Conservation (phyloP, 1,140 invertebrate species). For the Euwallacea fornicatus region DNA sequence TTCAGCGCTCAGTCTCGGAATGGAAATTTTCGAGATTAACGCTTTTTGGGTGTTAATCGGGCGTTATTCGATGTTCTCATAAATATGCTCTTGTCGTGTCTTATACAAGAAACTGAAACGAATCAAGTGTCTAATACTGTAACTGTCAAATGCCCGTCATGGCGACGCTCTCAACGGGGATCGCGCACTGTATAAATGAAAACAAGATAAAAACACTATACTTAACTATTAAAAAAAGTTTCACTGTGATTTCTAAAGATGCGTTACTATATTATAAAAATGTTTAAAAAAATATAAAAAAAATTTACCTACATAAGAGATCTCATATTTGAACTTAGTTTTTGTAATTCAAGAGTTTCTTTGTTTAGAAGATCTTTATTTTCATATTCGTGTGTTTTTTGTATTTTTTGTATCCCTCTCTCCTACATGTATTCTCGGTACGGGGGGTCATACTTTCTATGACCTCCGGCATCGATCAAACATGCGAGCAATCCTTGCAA, state of each 20-base stretch:
- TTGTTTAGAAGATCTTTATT: slow-evolving; percentile 53
- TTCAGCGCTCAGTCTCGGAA: neutral
- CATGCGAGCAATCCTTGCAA: slow-evolving; percentile 40
- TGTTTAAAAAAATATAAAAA: slow-evolving; percentile 47
- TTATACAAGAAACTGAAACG: slow-evolving; percentile 15
- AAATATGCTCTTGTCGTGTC: slow-evolving; percentile 6
- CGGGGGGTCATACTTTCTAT: slow-evolving; percentile 2
- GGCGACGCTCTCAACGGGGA: neutral
- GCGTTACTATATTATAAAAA: slow-evolving; percentile 54
- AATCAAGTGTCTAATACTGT: slow-evolving; percentile 18
- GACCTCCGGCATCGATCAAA: slow-evolving; percentile 10
- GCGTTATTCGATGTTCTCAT: neutral
- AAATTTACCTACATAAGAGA: slow-evolving; percentile 54
- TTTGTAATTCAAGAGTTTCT: slow-evolving; percentile 42
- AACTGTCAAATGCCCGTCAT: neutral
- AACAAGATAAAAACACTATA: slow-evolving; percentile 31
- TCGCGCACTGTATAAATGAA: neutral
- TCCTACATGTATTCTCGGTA: neutral
- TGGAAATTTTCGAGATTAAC: neutral
- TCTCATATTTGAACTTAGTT: slow-evolving; percentile 54
- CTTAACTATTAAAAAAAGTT: slow-evolving; percentile 49
- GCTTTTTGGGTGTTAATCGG: slow-evolving; percentile 5
- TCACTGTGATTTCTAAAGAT: slow-evolving; percentile 56
- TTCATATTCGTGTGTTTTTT: slow-evolving; percentile 41
- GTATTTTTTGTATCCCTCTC: slow-evolving; percentile 30